Conservation (phyloP, 1,140 invertebrate genomes). For the Dendrolimus kikuchii region DNA sequence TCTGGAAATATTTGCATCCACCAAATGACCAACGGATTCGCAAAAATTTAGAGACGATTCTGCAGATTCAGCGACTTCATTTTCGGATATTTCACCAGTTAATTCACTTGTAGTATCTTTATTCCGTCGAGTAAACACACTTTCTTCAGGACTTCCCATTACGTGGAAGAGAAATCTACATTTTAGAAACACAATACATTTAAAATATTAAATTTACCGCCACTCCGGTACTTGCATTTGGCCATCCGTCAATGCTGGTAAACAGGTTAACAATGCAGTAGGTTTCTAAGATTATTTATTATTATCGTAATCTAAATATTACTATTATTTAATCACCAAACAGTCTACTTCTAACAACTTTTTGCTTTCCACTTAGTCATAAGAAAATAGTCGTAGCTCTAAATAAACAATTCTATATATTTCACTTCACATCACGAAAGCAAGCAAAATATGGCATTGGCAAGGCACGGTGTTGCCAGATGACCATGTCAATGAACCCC, state of each 20-base stretch:
- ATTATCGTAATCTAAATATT: conserved; percentile 14
- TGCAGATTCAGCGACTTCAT: conserved; percentile 33
- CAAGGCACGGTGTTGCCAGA: too few relatives aligned
- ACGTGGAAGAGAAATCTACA: conserved; percentile 27
- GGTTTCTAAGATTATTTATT: conserved; percentile 25
- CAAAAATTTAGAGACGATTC: conserved; percentile 27
- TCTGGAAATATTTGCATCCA: conserved; percentile 35
- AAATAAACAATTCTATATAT: too few relatives aligned
- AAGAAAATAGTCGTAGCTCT: too few relatives aligned
- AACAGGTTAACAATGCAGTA: conserved; percentile 58
- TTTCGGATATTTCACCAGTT: conserved; percentile 42
- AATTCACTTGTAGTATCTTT: conserved; percentile 77
- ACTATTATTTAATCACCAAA: conserved; percentile 19
- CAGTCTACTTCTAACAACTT: not conserved
- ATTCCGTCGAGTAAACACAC: conserved; percentile 80
- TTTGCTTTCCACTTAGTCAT: too few relatives aligned
- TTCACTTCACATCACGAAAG: too few relatives aligned
- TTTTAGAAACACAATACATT: conserved; percentile 23
- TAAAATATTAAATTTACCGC: conserved; percentile 65
- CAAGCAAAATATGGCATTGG: too few relatives aligned
- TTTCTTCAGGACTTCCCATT: conserved; percentile 59
- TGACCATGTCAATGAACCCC: too few relatives aligned
- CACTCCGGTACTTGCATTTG: conserved; percentile 60
- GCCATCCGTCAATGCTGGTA: conserved; percentile 67
- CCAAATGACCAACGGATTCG: conserved; percentile 9